Evolutionary conservation across 53 echinoderm and acorn worm genomes (phyloP).

Genomic region (Mesocentrotus franciscanus): DNA sequence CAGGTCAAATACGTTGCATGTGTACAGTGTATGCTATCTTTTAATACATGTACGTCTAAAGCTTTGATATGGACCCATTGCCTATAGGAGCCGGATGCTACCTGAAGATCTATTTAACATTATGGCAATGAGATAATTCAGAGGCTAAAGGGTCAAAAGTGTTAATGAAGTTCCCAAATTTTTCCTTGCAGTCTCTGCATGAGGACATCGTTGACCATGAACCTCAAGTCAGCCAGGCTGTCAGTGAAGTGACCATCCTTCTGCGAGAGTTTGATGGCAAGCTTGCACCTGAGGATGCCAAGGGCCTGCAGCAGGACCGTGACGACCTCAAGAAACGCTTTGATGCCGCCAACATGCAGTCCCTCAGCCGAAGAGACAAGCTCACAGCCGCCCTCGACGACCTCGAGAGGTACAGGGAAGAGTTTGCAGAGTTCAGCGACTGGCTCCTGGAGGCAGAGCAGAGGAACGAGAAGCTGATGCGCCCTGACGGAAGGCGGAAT

Average conservation of each 20-base stretch:
- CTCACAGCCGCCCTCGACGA: constrained; percentile 86
- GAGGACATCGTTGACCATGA: constrained; percentile 90
- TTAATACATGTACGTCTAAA: no score
- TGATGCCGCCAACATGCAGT: constrained; percentile 88
- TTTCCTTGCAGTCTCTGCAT: constrained; percentile 71
- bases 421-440: constrained; percentile 89
- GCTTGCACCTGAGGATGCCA: constrained; percentile 76
- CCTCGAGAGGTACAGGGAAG: constrained; percentile 88
- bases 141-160: no score
- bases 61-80: no score
- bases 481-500: constrained; percentile 69
- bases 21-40: no score
- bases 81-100: no score
- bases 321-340: constrained; percentile 90
- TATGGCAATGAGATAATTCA: no score
- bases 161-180: neutral
- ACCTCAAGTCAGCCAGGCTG: constrained; percentile 79
- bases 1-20: no score
- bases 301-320: constrained; percentile 68
- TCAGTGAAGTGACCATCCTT: constrained; percentile 76
- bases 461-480: constrained; percentile 78
- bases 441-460: constrained; percentile 89
- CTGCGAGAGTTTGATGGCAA: constrained; percentile 89
- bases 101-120: no score
- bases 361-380: constrained; percentile 88